Conservation (phyloP, 1,140 invertebrate species). For the Nixonia krombeini region DNA sequence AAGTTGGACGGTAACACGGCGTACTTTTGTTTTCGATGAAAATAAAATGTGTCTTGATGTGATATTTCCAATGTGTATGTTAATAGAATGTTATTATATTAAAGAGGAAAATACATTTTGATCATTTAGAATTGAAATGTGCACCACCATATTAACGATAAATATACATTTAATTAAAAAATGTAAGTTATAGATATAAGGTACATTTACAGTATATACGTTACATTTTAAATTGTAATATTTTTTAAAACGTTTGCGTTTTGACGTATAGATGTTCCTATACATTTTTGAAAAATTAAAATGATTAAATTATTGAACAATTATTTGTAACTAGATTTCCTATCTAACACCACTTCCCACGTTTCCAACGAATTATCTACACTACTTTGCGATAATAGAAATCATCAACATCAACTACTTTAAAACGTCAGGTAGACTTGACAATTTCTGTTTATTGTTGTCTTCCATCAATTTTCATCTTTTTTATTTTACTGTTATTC, state of each 20-base stretch:
- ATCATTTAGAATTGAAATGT: too few relatives aligned
- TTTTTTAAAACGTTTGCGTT: too few relatives aligned
- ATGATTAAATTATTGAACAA: background rate
- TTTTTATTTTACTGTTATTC: background rate
- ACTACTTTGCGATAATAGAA: too few relatives aligned
- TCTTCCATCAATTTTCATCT: background rate
- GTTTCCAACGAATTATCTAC: too few relatives aligned
- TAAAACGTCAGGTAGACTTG: too few relatives aligned
- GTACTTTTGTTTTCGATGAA: constrained; percentile 2
- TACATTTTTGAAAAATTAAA: background rate
- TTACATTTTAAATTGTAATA: too few relatives aligned
- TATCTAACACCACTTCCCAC: too few relatives aligned
- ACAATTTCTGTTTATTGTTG: too few relatives aligned
- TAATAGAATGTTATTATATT: background rate
- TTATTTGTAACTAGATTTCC: background rate
- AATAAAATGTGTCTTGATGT: constrained; percentile 1
- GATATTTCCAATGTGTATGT: background rate
- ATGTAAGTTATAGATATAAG: too few relatives aligned
- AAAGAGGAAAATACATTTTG: background rate
- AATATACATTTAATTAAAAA: too few relatives aligned
- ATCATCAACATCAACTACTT: too few relatives aligned
- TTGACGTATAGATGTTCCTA: background rate
- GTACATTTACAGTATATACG: too few relatives aligned
- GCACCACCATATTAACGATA: background rate
- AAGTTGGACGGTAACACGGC: background rate